Base-by-base conservation (phyloP, 2,888 invertebrate genomes). In the Eupithecia subumbrata region DNA sequence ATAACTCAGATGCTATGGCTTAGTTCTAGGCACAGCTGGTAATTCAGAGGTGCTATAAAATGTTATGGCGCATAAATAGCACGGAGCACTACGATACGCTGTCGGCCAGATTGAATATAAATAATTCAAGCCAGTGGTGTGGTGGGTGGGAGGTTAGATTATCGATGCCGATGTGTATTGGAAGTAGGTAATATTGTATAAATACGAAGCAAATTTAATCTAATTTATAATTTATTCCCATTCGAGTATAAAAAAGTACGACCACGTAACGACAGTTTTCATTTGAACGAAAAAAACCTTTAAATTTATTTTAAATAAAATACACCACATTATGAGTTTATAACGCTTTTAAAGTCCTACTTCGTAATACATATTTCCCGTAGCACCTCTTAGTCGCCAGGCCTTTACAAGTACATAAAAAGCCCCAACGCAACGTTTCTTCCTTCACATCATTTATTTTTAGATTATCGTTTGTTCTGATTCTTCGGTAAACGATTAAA, bases 71-170 rank as follows among this genome's bases (percentile, higher is more conserved):
- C 81, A 81, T 82, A 85, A 83, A 86, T 85, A 84, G 82, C 79
- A 79, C 76, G 70, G 73, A 76, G 74, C 76, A 76, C 79, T 77
- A 76, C 80, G 68, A 72, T 73, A 78, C 77, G 77, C 78, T 22
- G 64, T 45, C 70, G 71, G 71, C 78, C 75, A 84, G 83, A 87
- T 87, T 87, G 85, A 83, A 84, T 82, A 85, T 86, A 85, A 85
- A 86, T 86, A 84, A 86, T 86, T 86, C 86, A 84, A 71, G 40
- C 16, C 37, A 77, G 73, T 64, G 71, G n/a, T 73, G 72, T 73
- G 74, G 60, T 43, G n/a, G 37, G 2, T 37, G 37, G 3, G 16
- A 56, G 45, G 40, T 56, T 11, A 56, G 37, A 7, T 72, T 12
- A 63, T 74, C 66, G 68, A 71, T 73, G 56, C 66, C 70, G 67